Percentiles rank a stretch among this genome's conserved stretches.
Evolutionary conservation across 1,140 invertebrate genomes (phyloP).

Genomic region (Trichomalopsis sarcophagae): DNA sequence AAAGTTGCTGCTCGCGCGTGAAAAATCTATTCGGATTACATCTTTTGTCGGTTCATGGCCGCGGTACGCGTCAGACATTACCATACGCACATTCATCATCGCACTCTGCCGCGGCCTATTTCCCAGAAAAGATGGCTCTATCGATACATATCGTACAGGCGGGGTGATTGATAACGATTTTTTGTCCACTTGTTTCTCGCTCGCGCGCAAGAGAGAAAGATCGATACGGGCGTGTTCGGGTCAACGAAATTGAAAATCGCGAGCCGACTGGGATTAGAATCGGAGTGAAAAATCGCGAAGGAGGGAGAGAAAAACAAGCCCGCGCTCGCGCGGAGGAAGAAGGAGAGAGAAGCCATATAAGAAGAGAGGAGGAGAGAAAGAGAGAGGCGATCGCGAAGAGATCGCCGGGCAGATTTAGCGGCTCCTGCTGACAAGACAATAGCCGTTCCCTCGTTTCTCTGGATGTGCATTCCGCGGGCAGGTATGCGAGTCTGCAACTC

Average conservation of each 20-base stretch:
- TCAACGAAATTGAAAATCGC: conserved; percentile 10
- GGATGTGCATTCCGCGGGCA: conserved; percentile 64
- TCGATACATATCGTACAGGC: too few relatives aligned
- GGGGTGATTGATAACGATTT: too few relatives aligned
- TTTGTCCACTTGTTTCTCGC: too few relatives aligned
- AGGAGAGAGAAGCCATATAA: conserved; percentile 27
- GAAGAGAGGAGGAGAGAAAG: conserved; percentile 25
- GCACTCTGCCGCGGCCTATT: too few relatives aligned
- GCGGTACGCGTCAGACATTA: neutral
- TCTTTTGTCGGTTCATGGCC: neutral
- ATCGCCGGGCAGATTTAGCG: conserved; percentile 70
- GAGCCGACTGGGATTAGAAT: conserved; percentile 21
- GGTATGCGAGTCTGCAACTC: conserved; percentile 56
- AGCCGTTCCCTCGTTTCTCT: conserved; percentile 66
- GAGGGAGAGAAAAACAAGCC: conserved; percentile 22
- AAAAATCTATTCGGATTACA: neutral
- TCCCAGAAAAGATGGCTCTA: too few relatives aligned
- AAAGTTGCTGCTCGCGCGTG: neutral
- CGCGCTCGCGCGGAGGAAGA: conserved; percentile 23
- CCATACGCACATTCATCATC: too few relatives aligned
- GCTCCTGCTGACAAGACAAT: conserved; percentile 71
- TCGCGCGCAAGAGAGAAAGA: neutral
- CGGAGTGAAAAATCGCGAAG: neutral
- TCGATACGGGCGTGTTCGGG: neutral
- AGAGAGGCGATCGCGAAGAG: conserved; percentile 65